A percentile compares a stretch with the other conserved stretches of the same genome.
phyloP scores from a whole-genome alignment of 2,113 vertebrate genomes.

The Pavo muticus region DNA sequence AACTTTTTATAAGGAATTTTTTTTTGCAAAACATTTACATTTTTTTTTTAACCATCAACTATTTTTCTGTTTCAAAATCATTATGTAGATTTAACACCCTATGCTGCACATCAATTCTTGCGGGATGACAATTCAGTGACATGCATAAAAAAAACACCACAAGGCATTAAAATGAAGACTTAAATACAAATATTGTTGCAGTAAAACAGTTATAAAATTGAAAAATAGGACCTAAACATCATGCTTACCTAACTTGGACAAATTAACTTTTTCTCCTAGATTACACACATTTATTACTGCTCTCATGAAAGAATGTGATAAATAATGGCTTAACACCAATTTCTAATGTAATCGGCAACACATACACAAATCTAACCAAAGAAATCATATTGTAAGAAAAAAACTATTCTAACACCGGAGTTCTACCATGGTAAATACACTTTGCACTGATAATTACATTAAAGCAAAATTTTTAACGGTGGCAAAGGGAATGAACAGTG shows the following conservation, averaged over 20 bases:
- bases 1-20: conserved; percentile 86
- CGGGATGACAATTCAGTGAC: conserved; percentile 85
- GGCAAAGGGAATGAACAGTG: conserved; percentile 83
- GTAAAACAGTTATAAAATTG: conserved; percentile 90
- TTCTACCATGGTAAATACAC: conserved; percentile 85
- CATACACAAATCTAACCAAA: conserved; percentile 84
- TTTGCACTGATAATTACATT: conserved; percentile 84
- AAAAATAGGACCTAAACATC: conserved; percentile 88
- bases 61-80: conserved; percentile 86
- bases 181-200: conserved; percentile 88
- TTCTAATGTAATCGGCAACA: conserved; percentile 86
- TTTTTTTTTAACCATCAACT: conserved; percentile 82
- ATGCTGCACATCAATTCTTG: conserved; percentile 87
- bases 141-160: conserved; percentile 86
- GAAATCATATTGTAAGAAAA: conserved; percentile 79
- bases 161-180: conserved; percentile 88
- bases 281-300: conserved; percentile 87
- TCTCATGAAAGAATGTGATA: conserved; percentile 83
- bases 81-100: conserved; percentile 86
- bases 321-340: conserved; percentile 86
- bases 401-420: conserved; percentile 82
- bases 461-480: conserved; percentile 82
- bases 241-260: conserved; percentile 87
- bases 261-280: conserved; percentile 86
- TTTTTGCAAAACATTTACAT: conserved; percentile 86